Conservation (phyloP, 37 sponge, comb jelly and placozoan species). For the Corticium candelabrum region DNA sequence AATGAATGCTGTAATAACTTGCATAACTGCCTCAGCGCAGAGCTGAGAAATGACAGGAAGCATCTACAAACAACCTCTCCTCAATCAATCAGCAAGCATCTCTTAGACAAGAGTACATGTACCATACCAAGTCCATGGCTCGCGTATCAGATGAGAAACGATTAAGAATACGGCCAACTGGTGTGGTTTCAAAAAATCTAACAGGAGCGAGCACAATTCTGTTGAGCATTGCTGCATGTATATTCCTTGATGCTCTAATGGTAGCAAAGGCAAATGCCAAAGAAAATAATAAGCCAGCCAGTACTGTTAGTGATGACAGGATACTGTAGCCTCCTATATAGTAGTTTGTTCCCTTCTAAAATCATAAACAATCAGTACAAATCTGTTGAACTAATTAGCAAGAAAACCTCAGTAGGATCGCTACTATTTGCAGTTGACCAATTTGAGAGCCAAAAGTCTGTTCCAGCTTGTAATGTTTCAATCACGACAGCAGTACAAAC, state of each 20-base stretch:
- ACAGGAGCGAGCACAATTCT: background rate
- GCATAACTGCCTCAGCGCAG: background rate
- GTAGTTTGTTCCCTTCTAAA: background rate
- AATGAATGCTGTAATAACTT: background rate
- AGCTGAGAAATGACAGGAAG: no score
- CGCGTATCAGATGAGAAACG: background rate
- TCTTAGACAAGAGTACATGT: background rate
- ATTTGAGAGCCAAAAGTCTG: background rate
- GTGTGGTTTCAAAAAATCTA: constrained; percentile 2
- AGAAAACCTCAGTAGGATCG: background rate
- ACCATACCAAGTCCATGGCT: background rate
- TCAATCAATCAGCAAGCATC: no score
- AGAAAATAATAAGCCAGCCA: background rate
- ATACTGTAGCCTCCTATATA: background rate
- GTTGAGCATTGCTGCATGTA: background rate
- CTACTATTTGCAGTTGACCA: background rate
- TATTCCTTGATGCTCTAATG: background rate
- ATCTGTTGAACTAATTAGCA: no score
- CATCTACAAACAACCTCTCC: no score
- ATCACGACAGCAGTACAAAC: background rate
- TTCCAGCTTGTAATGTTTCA: background rate
- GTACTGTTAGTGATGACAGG: background rate
- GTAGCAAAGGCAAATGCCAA: background rate
- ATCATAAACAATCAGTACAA: no score
- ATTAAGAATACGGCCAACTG: constrained; percentile 5